phyloP scores from a whole-genome alignment of 2,888 invertebrate genomes.

The Magallana nippona region DNA sequence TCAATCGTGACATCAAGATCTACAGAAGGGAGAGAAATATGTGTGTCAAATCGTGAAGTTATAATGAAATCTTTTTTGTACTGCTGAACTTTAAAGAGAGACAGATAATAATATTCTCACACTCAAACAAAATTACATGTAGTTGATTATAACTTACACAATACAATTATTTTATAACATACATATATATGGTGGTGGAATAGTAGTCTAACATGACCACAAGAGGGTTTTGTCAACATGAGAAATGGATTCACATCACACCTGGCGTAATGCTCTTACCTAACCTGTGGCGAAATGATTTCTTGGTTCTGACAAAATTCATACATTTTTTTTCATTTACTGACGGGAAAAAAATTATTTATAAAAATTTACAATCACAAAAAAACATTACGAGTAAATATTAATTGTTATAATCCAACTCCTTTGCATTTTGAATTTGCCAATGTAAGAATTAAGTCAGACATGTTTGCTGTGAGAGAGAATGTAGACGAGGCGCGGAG shows the following conservation, averaged over 20 bases:
- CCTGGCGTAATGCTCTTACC: conserved; percentile 4
- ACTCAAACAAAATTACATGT: too few species aligned
- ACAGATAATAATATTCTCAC: too few species aligned
- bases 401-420: too few species aligned
- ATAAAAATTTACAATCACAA: background rate
- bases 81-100: background rate
- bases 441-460: too few species aligned
- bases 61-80: background rate
- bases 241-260: conserved; percentile 12
- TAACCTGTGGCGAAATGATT: background rate
- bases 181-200: too few species aligned
- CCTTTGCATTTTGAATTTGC: too few species aligned
- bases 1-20: too few species aligned
- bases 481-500: background rate
- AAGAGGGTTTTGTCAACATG: background rate
- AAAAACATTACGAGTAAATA: background rate
- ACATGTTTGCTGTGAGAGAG: too few species aligned
- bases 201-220: too few species aligned
- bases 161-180: too few species aligned
- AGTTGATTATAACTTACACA: too few species aligned
- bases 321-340: conserved; percentile 2
- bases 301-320: conserved; percentile 28
- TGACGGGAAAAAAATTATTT: background rate
- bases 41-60: conserved; percentile 1
- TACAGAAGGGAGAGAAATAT: background rate